Base-by-base conservation (phyloP, 2,888 invertebrate genomes). In the Glyphotaelius pellucidus region DNA sequence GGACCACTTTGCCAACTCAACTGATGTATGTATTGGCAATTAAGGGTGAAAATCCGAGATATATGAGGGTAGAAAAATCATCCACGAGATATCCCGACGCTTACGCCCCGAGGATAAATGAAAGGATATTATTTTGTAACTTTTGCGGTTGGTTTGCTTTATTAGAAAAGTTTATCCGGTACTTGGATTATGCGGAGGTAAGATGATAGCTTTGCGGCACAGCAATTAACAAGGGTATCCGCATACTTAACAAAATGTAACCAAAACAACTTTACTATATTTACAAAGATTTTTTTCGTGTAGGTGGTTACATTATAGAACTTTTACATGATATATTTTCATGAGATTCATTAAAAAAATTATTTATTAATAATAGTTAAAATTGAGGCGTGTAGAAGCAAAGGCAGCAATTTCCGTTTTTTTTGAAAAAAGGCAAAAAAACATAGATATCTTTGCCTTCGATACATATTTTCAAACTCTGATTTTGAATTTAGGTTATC, bases 61-160 rank as follows among this genome's bases (percentile, higher is more conserved):
- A 89, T 79, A 89, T 89, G 79, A 79, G 88, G 88, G 88, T 80
- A 89, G 88, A 89, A 35, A 89, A 79, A 89, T 89, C 30, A 89
- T 89, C 79, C 88, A n/a, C 31, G 38, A 79, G 80, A 89, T 79
- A 79, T 79, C 67, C 79, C 19, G 80, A 35, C 79, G 35, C 42
- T 89, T 12, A 4, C 88, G 35, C 79, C 35, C 67, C n/a, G 35
- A 14, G 79, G 88, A 89, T 89, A 35, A 89, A 89, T 89, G 35
- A 38, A 35, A 32, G 88, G 88, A 35, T 79, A 89, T 67, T 67
- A 67, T 67, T 67, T 89, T 79, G 88, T 14, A 79, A 79, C 88
- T 35, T 80, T 89, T 38, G 30, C 32, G 32, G 88, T 32, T 67
- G 35, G 87, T 87, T 35, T 89, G 31, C 80, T 89, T 89, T 89